These are phyloP conservation scores for Ptilorrhoa leucosticta DNA, from an alignment of 2,113 vertebrate genomes.

Conservation along the genomic window DNA sequence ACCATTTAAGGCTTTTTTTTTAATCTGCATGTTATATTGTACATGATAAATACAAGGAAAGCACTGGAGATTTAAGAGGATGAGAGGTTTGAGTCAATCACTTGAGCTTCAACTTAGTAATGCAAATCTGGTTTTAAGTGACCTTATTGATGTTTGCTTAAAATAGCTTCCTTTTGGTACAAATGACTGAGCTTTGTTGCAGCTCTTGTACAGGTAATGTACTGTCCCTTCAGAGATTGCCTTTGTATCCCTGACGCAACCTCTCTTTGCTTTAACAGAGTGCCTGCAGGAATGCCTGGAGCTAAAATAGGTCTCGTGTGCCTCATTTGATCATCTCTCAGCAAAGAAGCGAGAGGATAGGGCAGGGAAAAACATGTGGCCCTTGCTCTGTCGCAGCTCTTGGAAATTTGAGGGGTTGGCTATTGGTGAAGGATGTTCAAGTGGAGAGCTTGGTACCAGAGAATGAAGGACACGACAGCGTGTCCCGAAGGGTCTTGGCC, in stretches of 20 bases:
- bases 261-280: conserved; percentile 32
- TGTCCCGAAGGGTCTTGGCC: background rate
- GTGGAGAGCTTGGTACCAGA: background rate
- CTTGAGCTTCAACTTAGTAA: conserved; percentile 49
- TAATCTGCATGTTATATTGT: conserved; percentile 16
- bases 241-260: conserved; percentile 6
- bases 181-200: conserved; percentile 62
- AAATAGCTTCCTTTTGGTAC: conserved; percentile 42
- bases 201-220: conserved; percentile 33
- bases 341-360: background rate
- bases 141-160: conserved; percentile 66
- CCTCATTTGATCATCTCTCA: conserved; percentile 42
- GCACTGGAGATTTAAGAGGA: conserved; percentile 36
- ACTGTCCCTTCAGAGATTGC: background rate
- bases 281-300: conserved; percentile 47
- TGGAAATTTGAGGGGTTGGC: background rate
- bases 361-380: conserved; percentile 1
- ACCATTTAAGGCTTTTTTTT: background rate
- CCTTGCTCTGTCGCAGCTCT: conserved; percentile 42
- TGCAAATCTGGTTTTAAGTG: conserved; percentile 58
- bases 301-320: conserved; percentile 1
- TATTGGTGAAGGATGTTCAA: background rate
- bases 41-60: conserved; percentile 5
- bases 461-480: background rate
- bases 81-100: conserved; percentile 61